Conservation (phyloP, 2,113 vertebrate genomes). For the Mandrillus leucophaeus region DNA sequence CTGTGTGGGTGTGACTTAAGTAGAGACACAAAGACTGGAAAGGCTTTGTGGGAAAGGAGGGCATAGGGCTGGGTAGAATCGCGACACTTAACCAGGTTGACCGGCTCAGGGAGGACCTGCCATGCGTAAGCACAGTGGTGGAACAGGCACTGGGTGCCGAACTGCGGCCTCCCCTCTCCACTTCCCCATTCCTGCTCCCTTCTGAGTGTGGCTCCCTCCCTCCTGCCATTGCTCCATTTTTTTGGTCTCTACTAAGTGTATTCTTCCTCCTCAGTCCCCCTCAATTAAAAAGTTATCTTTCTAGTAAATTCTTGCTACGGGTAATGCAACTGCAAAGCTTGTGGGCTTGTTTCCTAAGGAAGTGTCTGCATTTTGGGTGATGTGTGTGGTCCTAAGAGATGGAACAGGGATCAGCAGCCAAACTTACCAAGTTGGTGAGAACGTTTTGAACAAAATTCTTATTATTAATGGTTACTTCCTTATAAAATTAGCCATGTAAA, state of each 20-base stretch:
- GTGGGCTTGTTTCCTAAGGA: background rate
- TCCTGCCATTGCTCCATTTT: background rate
- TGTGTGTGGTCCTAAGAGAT: background rate
- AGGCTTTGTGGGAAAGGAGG: background rate
- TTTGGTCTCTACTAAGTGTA: background rate
- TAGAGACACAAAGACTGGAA: background rate
- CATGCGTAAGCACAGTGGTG: background rate
- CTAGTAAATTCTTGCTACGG: constrained; percentile 4
- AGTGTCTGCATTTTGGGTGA: background rate
- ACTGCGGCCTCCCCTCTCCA: too few relatives aligned
- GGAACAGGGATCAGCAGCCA: background rate
- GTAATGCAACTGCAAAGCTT: background rate
- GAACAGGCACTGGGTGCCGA: too few relatives aligned
- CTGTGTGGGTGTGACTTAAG: background rate
- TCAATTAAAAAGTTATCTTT: background rate
- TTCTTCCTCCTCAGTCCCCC: background rate
- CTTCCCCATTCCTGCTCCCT: background rate
- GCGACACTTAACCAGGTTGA: too few relatives aligned
- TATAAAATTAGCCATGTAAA: background rate
- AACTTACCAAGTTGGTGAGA: background rate
- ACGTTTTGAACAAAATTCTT: background rate
- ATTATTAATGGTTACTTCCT: background rate
- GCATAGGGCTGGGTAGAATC: background rate
- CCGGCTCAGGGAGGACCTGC: background rate
- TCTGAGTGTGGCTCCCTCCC: background rate